Evolutionary conservation across 1,140 invertebrate species (phyloP), one percentile per base, ranked within the genome.

Genomic region (Hylyphantes graminicola): DNA sequence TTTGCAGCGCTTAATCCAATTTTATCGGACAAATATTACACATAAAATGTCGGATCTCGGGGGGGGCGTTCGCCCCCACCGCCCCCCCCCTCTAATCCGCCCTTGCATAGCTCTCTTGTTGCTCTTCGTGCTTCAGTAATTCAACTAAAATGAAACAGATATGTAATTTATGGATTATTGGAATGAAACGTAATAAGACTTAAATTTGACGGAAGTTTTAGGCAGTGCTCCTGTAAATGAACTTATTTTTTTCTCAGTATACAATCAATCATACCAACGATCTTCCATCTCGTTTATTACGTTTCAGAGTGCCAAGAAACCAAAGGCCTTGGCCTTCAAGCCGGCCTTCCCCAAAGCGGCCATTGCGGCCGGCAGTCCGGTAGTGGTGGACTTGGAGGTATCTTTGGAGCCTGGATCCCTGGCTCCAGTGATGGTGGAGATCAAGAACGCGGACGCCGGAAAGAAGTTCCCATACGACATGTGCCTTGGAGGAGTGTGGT

Each of bases 401-500:
- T 86, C 86, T 54, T 48, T 87, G 3, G 68, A 85, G 50, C 70
- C 61, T 51, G 79, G 85, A 15, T 74, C 78, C 21, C 53, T 86
- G 63, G 85, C 75, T 10, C 83, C 83, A 4, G 68, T 87, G 6
- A 67, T 81, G 0, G 75, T 86, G 7, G 50, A 82, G 51, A 59
- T 87, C 5, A 81, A 63, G 7, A 86, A 76, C 55, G 11, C 53
- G 15, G 87, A 86, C 21, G 74, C 63, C 17, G 57, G n/a, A 12
- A 72, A 87, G 64, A 85, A 74, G 72, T 63, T 53, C 11, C 79
- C 85, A 0, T 86, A 86, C 50, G 79, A 86, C 65, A 86, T 87
- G 59, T 87, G 87, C 55, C 64, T 78, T 15, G 86, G 85, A 3
- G 86, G 86, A 7, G 76, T 87, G 12, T 85, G 83, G 61, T 80